These are phyloP conservation scores for Meandrina meandrites DNA, from an alignment of 92 coral and sea anemone species.

Conservation along the genomic window DNA sequence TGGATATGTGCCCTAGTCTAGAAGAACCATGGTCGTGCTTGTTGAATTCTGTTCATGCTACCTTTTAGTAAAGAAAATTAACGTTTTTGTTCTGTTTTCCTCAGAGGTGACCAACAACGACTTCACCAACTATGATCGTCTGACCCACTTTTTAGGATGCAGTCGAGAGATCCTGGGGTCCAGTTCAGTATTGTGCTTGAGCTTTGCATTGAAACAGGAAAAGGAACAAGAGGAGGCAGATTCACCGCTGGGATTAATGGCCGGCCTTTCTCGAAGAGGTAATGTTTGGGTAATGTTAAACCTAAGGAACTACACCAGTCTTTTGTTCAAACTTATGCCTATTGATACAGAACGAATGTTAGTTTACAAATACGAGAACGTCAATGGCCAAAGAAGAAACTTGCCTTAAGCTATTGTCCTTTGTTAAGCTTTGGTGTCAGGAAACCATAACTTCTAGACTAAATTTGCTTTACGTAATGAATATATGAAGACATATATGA, in stretches of 20 bases:
- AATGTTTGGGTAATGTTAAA: background rate
- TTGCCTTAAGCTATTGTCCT: too few species aligned
- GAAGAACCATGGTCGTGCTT: background rate
- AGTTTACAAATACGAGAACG: too few species aligned
- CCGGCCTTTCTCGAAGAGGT: constrained; percentile 62
- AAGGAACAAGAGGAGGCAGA: constrained; percentile 12
- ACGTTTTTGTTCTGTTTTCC: background rate
- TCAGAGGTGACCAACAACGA: constrained; percentile 18
- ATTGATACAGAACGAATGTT: too few species aligned
- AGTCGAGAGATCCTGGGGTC: constrained; percentile 70
- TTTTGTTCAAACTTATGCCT: too few species aligned
- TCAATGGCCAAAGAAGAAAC: background rate
- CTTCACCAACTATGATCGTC: constrained; percentile 52
- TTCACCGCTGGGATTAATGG: constrained; percentile 59
- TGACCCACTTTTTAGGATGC: constrained; percentile 64
- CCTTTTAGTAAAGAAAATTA: too few species aligned
- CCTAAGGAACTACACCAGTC: too few species aligned
- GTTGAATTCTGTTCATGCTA: background rate
- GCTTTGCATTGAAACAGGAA: constrained; percentile 18
- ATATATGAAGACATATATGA: too few species aligned
- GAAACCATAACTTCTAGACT: too few species aligned
- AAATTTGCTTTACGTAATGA: too few species aligned
- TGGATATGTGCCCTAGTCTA: too few species aligned
- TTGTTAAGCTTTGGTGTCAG: background rate
- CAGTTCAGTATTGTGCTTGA: constrained; percentile 64